phyloP scores from a whole-genome alignment of 2,113 vertebrate genomes.

The Scomber scombrus region DNA sequence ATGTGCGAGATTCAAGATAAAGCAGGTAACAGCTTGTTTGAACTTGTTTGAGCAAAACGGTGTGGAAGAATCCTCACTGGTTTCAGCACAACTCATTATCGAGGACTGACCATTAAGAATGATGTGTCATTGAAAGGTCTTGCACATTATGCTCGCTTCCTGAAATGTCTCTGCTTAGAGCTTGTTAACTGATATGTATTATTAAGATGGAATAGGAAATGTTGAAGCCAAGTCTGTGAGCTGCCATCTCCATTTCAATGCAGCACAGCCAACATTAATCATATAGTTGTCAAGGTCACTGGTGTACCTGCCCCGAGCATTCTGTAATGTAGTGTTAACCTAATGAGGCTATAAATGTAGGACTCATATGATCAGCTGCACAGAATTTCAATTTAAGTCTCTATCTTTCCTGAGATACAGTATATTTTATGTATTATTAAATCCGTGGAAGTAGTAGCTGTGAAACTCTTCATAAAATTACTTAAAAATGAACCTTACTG shows the following conservation, averaged over 20 bases:
- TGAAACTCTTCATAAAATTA: not conserved
- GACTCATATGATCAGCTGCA: not conserved
- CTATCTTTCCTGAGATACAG: not conserved
- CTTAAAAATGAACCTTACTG: not conserved
- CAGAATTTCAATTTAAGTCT: not conserved
- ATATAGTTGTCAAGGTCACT: slow-evolving; percentile 39
- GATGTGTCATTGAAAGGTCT: slow-evolving; percentile 16
- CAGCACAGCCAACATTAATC: slow-evolving; percentile 50
- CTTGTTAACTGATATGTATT: slow-evolving; percentile 37
- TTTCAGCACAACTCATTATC: slow-evolving; percentile 12
- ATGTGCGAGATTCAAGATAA: slow-evolving; percentile 52
- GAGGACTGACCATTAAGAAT: slow-evolving; percentile 17
- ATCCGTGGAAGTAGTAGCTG: not conserved
- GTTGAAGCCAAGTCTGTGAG: not conserved
- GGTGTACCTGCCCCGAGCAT: slow-evolving; percentile 24
- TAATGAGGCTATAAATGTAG: slow-evolving; percentile 23
- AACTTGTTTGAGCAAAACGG: slow-evolving; percentile 44
- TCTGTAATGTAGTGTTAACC: slow-evolving; percentile 3
- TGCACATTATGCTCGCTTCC: slow-evolving; percentile 9
- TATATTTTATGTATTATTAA: not conserved
- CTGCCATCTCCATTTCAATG: not conserved
- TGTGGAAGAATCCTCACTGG: slow-evolving; percentile 22
- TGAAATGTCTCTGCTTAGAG: slow-evolving; percentile 33
- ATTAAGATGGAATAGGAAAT: slow-evolving; percentile 25
- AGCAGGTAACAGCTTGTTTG: slow-evolving; percentile 38